A percentile compares a stretch with the other conserved stretches of the same genome.
Evolutionary conservation across 1,140 invertebrate genomes (phyloP).

Genomic region (Chelonus insularis): DNA sequence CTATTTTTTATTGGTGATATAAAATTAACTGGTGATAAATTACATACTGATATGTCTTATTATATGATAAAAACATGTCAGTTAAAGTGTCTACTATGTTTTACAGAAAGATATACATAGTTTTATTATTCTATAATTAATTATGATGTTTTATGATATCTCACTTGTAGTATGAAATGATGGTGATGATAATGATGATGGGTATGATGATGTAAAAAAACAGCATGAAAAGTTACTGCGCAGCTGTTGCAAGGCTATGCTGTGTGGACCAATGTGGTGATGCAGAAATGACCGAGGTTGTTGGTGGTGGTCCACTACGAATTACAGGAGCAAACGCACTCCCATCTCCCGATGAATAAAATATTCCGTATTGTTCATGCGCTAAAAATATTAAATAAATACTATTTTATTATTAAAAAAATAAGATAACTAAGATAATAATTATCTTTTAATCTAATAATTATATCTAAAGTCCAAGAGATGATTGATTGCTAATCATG

Average conservation of each 20-base stretch:
- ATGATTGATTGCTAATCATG: not conserved
- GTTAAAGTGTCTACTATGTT: no score
- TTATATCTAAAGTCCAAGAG: not conserved
- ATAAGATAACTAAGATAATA: constrained; percentile 30
- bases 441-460: no score
- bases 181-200: constrained; percentile 40
- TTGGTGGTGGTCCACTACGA: constrained; percentile 53
- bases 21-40: no score
- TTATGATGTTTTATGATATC: no score
- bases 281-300: constrained; percentile 54
- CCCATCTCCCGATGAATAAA: constrained; percentile 59
- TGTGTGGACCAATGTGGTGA: constrained; percentile 63
- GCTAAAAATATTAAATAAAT: constrained; percentile 65
- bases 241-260: constrained; percentile 61
- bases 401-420: constrained; percentile 28
- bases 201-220: constrained; percentile 38
- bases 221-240: constrained; percentile 65
- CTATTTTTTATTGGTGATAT: no score
- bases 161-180: constrained; percentile 42
- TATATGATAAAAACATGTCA: no score
- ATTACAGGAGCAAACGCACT: constrained; percentile 68
- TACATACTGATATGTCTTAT: no score
- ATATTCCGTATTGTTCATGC: constrained; percentile 62
- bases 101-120: no score
- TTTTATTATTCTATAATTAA: no score